Percentiles rank a stretch among this genome's conserved stretches.
Conservation (phyloP, 2,888 invertebrate species). For the Nemoura dubitans region DNA sequence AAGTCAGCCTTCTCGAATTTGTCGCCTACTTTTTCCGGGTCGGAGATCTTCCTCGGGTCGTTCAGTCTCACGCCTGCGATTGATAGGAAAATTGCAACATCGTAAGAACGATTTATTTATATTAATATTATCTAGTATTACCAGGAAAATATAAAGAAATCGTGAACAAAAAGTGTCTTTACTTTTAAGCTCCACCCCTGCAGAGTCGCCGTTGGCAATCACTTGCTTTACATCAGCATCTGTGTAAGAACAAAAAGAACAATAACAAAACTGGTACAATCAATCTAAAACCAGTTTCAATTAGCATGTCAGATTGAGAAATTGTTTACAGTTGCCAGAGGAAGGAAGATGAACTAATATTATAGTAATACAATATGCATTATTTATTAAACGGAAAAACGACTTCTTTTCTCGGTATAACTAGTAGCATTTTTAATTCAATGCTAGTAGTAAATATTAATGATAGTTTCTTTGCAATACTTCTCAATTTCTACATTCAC, state of each 20-base stretch:
- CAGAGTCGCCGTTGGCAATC: slow-evolving; percentile 82
- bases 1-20: slow-evolving; percentile 81
- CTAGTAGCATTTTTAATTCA: too few species aligned
- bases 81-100: neutral
- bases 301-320: neutral
- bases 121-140: neutral
- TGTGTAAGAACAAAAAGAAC: slow-evolving; percentile 59
- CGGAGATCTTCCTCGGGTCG: slow-evolving; percentile 54
- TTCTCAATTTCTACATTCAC: too few species aligned
- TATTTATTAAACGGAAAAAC: too few species aligned
- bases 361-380: too few species aligned
- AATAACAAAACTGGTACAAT: neutral
- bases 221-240: slow-evolving; percentile 90
- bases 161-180: slow-evolving; percentile 43
- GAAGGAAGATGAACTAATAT: neutral
- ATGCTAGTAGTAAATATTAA: too few species aligned
- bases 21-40: slow-evolving; percentile 70
- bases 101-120: too few species aligned
- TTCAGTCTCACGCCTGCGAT: neutral
- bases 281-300: neutral
- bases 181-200: slow-evolving; percentile 73
- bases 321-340: neutral
- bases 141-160: slow-evolving; percentile 29
- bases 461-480: too few species aligned
- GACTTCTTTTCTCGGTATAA: too few species aligned